Percentiles rank a stretch among this genome's conserved stretches.
Evolutionary conservation across 2,888 invertebrate genomes (phyloP).

Genomic region (Aphelenchoides bicaudatus): DNA sequence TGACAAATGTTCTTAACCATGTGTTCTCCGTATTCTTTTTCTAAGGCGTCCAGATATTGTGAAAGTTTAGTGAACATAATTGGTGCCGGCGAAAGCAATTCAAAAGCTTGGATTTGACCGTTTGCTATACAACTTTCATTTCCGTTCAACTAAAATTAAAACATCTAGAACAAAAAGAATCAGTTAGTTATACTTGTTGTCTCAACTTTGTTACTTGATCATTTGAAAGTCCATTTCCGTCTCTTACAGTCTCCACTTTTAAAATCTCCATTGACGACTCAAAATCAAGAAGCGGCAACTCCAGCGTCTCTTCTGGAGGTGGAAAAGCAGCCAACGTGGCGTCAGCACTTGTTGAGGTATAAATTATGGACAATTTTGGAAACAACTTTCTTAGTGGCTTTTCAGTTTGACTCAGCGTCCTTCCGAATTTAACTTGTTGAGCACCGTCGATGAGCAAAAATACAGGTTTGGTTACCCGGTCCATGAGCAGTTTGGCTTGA

Average conservation of each 20-base stretch:
- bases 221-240: not conserved
- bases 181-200: constrained; percentile 3
- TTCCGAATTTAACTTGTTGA: constrained; percentile 49
- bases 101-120: constrained; percentile 14
- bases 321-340: constrained; percentile 24
- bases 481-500: constrained; percentile 31
- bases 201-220: not conserved
- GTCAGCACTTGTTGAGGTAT: constrained; percentile 24
- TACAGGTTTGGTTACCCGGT: constrained; percentile 38
- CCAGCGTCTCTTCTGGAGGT: constrained; percentile 28
- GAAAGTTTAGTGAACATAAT: constrained; percentile 1
- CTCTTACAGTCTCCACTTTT: constrained; percentile 16
- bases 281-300: constrained; percentile 24
- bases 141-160: not conserved
- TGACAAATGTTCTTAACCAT: constrained; percentile 37
- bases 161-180: not conserved
- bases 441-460: constrained; percentile 57
- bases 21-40: constrained; percentile 30
- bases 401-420: constrained; percentile 39
- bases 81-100: constrained; percentile 3
- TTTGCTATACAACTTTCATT: not conserved
- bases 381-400: constrained; percentile 30
- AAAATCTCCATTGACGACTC: constrained; percentile 31
- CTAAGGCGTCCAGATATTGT: constrained; percentile 23
- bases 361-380: constrained; percentile 29